Base-by-base conservation (phyloP, 2,113 vertebrate species). In the Stomatorhinus ivindoensis region DNA sequence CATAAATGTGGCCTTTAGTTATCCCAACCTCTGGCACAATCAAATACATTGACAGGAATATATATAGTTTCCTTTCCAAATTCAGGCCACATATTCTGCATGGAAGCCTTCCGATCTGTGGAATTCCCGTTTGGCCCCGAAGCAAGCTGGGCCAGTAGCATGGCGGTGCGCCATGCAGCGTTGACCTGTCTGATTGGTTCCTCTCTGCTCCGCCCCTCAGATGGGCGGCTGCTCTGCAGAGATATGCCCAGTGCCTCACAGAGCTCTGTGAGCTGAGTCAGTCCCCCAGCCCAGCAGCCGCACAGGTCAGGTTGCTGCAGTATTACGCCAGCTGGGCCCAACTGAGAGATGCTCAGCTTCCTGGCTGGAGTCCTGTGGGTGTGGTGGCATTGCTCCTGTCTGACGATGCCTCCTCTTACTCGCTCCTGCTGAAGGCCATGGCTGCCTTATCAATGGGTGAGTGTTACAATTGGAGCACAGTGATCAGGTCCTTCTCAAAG, bases 361-460 rank as follows among this genome's bases (percentile, higher is more conserved):
- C 93, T 5, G 42, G 89, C 90, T 96, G 96, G 96, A 92, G 53
- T 0, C 93, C 95, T 1, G 91, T 92, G 24, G 95, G 96, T 96
- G 44, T 51, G 89, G 61, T 65, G n/a, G 61, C 61, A 27, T 27
- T 95, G 5, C 92, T 94, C 1, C 91, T 89, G 48, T 95, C 95
- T 39, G 94, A 94, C 86, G 95, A 95, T 90, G 95, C 93, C 87
- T 92, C 94, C 24, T 90, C 95, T 0, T 94, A 94, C 35, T 93
- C 93, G 17, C 91, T 96, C 0, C 92, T 95, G 92, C 89, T 93
- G 15, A 96, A 95, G 92, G 94, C 94, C 61, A 65, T 96, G 0
- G 95, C 95, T 19, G 95, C 95, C 3, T 90, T 96, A 88, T 94
- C 96, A 89, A 92, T 96, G 94, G 96, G 96, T 96, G 92, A 94